Percentiles rank a stretch among this genome's conserved stretches.
These are phyloP conservation scores for Prunella himalayana DNA, from an alignment of 2,113 vertebrate species.

Conservation along the genomic window DNA sequence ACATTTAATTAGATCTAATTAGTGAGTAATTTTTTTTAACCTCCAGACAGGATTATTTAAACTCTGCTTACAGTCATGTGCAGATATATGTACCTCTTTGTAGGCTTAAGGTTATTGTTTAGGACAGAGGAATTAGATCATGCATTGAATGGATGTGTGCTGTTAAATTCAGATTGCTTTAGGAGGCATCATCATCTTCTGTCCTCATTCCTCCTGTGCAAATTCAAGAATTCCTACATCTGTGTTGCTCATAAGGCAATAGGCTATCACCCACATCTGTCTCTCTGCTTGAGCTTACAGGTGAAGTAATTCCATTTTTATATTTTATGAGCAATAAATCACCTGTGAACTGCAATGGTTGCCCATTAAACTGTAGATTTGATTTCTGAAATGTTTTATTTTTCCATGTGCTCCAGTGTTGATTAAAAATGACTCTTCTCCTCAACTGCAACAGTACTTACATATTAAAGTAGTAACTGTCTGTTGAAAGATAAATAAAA, in stretches of 20 bases:
- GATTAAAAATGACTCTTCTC: not conserved
- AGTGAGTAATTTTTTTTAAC: not conserved
- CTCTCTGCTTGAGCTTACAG: not conserved
- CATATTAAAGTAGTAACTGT: not conserved
- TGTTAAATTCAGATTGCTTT: not conserved
- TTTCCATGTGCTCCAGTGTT: not conserved
- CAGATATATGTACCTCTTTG: not conserved
- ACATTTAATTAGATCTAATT: not conserved
- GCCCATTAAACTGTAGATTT: not conserved
- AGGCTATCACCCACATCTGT: not conserved
- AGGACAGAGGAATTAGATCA: not conserved
- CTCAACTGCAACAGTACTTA: not conserved
- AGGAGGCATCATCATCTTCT: not conserved
- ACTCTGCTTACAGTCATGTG: not conserved
- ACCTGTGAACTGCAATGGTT: not conserved
- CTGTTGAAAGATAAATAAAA: not conserved
- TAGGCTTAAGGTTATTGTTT: not conserved
- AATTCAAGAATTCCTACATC: not conserved
- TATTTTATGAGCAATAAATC: not conserved
- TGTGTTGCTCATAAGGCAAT: not conserved
- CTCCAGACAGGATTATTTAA: not conserved
- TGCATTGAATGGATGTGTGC: not conserved
- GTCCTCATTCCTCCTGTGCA: not conserved
- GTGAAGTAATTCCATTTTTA: not conserved
- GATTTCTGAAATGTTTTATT: not conserved